These are phyloP conservation scores for Cydia amplana DNA, from an alignment of 1,140 invertebrate species.

Conservation along the genomic window DNA sequence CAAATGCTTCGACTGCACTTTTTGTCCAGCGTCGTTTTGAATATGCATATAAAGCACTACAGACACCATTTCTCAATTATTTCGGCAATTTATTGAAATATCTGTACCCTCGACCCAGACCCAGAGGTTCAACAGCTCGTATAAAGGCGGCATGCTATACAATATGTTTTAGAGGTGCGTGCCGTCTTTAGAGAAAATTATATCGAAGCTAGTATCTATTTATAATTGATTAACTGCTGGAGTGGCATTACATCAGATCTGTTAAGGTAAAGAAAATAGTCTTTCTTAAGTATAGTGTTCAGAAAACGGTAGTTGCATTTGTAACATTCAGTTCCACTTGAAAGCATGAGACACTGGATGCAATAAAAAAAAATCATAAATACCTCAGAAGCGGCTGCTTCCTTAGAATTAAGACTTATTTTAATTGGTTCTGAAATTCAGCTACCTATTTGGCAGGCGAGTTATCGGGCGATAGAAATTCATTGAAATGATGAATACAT, in stretches of 20 bases:
- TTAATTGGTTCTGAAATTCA: constrained; percentile 49
- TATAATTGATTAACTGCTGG: constrained; percentile 40
- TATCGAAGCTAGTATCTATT: constrained; percentile 36
- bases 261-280: constrained; percentile 53
- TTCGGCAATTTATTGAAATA: background rate
- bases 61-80: too few relatives aligned
- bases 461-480: constrained; percentile 10
- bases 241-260: constrained; percentile 68
- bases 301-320: constrained; percentile 36
- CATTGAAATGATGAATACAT: background rate
- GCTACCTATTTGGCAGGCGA: background rate
- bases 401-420: constrained; percentile 63
- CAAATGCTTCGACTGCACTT: too few relatives aligned
- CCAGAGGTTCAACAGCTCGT: constrained; percentile 43
- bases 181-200: constrained; percentile 63
- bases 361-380: constrained; percentile 52
- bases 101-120: too few relatives aligned
- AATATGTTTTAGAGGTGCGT: constrained; percentile 77
- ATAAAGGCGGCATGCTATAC: constrained; percentile 70
- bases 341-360: constrained; percentile 51
- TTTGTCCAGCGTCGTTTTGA: too few relatives aligned
- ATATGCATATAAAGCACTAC: too few relatives aligned
- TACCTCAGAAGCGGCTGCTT: constrained; percentile 72
- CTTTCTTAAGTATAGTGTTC: constrained; percentile 49
- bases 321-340: constrained; percentile 46